phyloP scores from a whole-genome alignment of 2,888 invertebrate species.

The Thereva unica region DNA sequence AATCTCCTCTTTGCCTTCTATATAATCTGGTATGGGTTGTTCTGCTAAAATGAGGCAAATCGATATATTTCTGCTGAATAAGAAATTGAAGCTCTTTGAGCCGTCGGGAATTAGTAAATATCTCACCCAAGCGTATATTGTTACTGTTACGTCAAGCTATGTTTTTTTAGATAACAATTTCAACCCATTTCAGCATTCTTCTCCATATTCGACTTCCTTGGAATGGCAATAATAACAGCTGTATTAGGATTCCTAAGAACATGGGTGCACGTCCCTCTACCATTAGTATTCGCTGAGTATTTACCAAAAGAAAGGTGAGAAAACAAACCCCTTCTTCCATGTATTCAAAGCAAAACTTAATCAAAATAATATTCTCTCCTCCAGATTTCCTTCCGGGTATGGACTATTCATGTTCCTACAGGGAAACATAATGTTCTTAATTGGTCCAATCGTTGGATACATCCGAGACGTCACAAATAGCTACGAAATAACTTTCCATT shows the following conservation, averaged over 20 bases:
- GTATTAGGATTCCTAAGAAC: slow-evolving; percentile 71
- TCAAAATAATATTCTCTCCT: slow-evolving; percentile 3
- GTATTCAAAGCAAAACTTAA: background rate
- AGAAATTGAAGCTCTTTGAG: too few species aligned
- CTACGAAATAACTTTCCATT: slow-evolving; percentile 68
- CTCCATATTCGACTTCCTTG: slow-evolving; percentile 59
- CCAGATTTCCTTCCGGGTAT: slow-evolving; percentile 71
- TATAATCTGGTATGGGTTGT: too few species aligned
- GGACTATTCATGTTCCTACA: slow-evolving; percentile 74
- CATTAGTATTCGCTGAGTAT: slow-evolving; percentile 71
- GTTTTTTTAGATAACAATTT: background rate
- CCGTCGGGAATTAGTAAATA: too few species aligned
- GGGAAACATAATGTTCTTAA: slow-evolving; percentile 68
- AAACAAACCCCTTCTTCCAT: background rate
- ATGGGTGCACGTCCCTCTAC: slow-evolving; percentile 71
- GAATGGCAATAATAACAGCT: slow-evolving; percentile 65
- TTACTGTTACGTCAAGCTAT: background rate
- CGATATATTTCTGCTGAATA: too few species aligned
- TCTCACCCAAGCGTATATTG: background rate
- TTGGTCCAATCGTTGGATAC: slow-evolving; percentile 71
- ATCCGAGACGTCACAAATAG: slow-evolving; percentile 66
- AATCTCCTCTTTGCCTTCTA: too few species aligned
- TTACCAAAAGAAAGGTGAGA: slow-evolving; percentile 64
- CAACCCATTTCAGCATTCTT: slow-evolving; percentile 59
- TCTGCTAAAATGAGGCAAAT: too few species aligned